phyloP scores from a whole-genome alignment of 2,113 vertebrate species.

The Myrmophylax atrothorax region DNA sequence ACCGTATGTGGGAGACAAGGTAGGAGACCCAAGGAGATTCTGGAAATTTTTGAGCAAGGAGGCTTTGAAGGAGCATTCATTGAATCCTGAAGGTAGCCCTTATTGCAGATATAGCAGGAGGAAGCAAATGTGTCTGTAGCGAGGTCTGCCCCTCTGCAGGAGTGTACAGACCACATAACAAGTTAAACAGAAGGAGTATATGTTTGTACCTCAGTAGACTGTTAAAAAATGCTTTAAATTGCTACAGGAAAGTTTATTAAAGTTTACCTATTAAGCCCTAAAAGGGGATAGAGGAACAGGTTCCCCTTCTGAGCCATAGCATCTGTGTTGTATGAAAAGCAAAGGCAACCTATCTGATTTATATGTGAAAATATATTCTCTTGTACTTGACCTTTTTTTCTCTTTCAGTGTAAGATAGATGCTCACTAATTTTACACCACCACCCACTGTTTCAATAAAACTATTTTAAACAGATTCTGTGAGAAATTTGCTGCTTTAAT shows the following conservation, averaged over 20 bases:
- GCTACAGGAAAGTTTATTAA: background rate
- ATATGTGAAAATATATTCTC: background rate
- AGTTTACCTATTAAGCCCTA: background rate
- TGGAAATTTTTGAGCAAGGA: background rate
- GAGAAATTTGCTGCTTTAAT: conserved; percentile 34
- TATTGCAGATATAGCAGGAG: background rate
- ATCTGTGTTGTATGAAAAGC: background rate
- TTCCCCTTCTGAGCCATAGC: background rate
- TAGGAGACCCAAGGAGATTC: background rate
- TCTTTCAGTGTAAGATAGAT: background rate
- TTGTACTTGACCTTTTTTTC: conserved; percentile 15
- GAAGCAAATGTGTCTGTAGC: background rate
- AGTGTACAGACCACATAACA: background rate
- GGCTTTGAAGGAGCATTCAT: background rate
- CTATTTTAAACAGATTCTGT: conserved; percentile 7
- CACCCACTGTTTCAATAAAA: conserved; percentile 16
- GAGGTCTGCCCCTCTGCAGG: background rate
- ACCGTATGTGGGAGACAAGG: accelerated
- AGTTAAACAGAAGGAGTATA: background rate
- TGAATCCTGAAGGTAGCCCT: background rate
- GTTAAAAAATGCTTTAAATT: background rate
- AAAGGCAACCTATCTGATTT: background rate
- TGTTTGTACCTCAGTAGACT: background rate
- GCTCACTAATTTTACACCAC: background rate
- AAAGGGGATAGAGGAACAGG: background rate